These are phyloP conservation scores for Mus spretus DNA, from an alignment of 2,797 vertebrate genomes.

Conservation along the genomic window DNA sequence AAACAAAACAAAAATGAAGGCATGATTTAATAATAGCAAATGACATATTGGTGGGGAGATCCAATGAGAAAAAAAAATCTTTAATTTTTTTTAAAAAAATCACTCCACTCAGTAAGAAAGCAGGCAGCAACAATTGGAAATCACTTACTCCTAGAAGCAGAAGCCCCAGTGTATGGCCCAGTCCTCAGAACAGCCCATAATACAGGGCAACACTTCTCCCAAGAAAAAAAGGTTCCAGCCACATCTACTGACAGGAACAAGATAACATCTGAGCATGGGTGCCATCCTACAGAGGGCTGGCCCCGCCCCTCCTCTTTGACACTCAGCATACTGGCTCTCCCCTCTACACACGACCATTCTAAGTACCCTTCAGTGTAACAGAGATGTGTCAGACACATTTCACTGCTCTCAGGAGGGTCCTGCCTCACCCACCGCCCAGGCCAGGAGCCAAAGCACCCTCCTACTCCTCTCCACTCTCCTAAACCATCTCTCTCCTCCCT, in stretches of 20 bases:
- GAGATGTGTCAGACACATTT: not conserved
- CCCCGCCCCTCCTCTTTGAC: not conserved
- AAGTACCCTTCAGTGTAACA: not conserved
- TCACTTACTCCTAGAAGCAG: not conserved
- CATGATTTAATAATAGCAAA: constrained; percentile 46
- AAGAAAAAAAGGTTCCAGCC: not conserved
- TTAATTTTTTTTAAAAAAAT: not conserved
- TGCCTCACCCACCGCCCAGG: not conserved
- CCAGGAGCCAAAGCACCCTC: not conserved
- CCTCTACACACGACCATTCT: not conserved
- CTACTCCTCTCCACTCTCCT: too few relatives aligned
- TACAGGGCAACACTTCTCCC: not conserved
- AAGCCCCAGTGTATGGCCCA: not conserved
- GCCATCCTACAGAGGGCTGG: not conserved
- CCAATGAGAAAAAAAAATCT: not conserved
- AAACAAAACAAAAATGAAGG: constrained; percentile 12
- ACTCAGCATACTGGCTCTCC: not conserved
- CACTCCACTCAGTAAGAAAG: not conserved
- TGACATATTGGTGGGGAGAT: not conserved
- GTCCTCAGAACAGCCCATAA: not conserved
- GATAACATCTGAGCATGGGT: not conserved
- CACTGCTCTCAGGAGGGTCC: not conserved
- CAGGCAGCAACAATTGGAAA: not conserved
- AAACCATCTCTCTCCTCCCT: not conserved
- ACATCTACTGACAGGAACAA: not conserved